Percentiles rank a stretch among this genome's conserved stretches.
Conservation (phyloP, 1,140 invertebrate genomes). For the Nebria ingens region DNA sequence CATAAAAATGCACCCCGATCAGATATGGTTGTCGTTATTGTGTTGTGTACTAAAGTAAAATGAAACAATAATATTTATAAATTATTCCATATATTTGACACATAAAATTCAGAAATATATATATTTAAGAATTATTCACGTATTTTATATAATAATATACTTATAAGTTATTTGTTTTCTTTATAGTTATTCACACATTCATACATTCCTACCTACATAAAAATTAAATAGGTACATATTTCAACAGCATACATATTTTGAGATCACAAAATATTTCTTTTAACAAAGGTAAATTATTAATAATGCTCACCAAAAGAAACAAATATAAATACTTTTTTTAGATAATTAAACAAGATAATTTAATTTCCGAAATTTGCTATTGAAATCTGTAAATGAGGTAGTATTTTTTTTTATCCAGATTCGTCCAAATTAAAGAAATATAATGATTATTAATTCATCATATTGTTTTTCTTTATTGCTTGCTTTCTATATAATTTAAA, state of each 20-base stretch:
- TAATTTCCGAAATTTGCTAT: conserved; percentile 2
- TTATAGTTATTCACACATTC: conserved; percentile 16
- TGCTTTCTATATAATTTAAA: conserved; percentile 6
- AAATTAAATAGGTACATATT: conserved; percentile 24
- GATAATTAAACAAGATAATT: not conserved
- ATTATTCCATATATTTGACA: conserved; percentile 33
- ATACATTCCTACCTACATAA: conserved; percentile 27
- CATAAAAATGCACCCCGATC: too few species aligned
- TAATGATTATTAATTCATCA: not conserved
- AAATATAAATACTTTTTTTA: conserved; percentile 6
- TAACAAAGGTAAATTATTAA: conserved; percentile 23
- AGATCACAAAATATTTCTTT: conserved; percentile 34
- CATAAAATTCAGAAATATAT: conserved; percentile 35
- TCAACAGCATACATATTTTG: conserved; percentile 33
- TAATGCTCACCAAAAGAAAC: conserved; percentile 9
- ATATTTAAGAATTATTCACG: conserved; percentile 31
- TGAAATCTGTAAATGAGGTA: conserved; percentile 11
- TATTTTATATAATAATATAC: conserved; percentile 28
- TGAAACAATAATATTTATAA: conserved; percentile 20
- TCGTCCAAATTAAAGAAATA: conserved; percentile 14
- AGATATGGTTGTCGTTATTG: too few species aligned
- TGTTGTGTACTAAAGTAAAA: too few species aligned
- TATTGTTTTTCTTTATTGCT: conserved; percentile 4
- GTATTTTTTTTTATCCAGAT: conserved; percentile 8
- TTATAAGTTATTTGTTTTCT: conserved; percentile 21